Evolutionary conservation across 2,888 invertebrate genomes (phyloP).

Genomic region (Platyscelio sp.): DNA sequence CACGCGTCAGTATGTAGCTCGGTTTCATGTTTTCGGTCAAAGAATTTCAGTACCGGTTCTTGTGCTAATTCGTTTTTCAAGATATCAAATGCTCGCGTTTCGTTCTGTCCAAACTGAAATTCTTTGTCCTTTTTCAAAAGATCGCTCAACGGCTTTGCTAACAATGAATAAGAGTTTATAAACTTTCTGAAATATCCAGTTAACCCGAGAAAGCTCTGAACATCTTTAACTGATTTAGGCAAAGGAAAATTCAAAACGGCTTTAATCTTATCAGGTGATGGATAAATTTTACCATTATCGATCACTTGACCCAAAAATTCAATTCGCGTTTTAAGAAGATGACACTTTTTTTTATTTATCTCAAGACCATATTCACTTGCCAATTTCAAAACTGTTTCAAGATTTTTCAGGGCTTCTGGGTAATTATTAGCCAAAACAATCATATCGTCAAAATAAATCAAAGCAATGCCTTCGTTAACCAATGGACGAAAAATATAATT

Average conservation of each 20-base stretch:
- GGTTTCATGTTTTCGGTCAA: no score
- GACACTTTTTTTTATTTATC: constrained; percentile 23
- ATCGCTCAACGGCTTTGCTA: no score
- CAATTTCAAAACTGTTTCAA: not conserved
- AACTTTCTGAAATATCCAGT: no score
- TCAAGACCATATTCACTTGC: constrained; percentile 15
- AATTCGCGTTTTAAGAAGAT: constrained; percentile 26
- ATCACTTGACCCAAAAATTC: constrained; percentile 47
- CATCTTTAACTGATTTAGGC: constrained; percentile 31
- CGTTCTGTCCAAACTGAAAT: no score
- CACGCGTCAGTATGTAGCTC: no score
- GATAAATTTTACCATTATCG: constrained; percentile 26
- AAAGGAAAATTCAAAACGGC: constrained; percentile 32
- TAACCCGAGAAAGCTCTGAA: no score
- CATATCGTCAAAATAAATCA: constrained; percentile 31
- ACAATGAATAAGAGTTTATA: no score
- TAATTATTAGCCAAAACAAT: constrained; percentile 1
- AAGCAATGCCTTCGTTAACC: constrained; percentile 5
- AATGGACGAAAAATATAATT: constrained; percentile 10
- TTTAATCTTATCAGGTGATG: constrained; percentile 23
- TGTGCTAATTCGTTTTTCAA: no score
- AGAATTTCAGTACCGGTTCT: no score
- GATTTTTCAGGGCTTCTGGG: not conserved
- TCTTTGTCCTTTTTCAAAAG: no score
- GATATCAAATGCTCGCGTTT: no score